These are phyloP conservation scores for Drosophila atripex DNA, from an alignment of 2,888 invertebrate genomes.

Conservation along the genomic window DNA sequence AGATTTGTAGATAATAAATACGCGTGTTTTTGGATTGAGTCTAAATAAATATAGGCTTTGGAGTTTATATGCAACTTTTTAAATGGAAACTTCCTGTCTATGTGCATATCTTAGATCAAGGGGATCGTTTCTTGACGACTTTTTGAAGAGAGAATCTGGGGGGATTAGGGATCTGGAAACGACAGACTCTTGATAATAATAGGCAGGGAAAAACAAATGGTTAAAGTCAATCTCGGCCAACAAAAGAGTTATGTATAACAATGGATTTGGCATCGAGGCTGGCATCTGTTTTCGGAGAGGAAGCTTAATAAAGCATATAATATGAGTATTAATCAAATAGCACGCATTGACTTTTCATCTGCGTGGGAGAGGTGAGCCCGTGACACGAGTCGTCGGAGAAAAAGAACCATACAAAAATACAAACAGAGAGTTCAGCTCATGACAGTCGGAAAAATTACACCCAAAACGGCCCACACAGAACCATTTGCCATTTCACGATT, in stretches of 20 bases:
- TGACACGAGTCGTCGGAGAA: slow-evolving; percentile 19
- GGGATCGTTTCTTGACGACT: not conserved
- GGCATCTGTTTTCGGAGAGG: slow-evolving; percentile 15
- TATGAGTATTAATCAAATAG: slow-evolving; percentile 76
- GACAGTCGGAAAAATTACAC: slow-evolving; percentile 26
- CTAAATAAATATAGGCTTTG: too few relatives aligned
- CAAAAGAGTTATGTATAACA: slow-evolving; percentile 73
- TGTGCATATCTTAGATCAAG: too few relatives aligned
- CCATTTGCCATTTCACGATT: slow-evolving; percentile 43
- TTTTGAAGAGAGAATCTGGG: slow-evolving; percentile 1
- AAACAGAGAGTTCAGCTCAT: slow-evolving; percentile 11
- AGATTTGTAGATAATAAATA: too few relatives aligned
- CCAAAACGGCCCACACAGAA: slow-evolving; percentile 2
- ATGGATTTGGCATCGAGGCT: slow-evolving; percentile 18
- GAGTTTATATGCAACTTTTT: too few relatives aligned
- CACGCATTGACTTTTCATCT: slow-evolving; percentile 74
- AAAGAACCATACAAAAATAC: slow-evolving; percentile 8
- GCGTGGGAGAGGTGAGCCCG: slow-evolving; percentile 24
- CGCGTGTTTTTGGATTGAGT: too few relatives aligned
- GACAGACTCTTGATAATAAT: slow-evolving; percentile 37
- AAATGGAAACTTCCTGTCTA: too few relatives aligned
- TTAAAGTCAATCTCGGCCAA: slow-evolving; percentile 62
- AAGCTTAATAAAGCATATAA: slow-evolving; percentile 77
- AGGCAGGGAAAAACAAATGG: slow-evolving; percentile 62
- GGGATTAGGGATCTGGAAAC: slow-evolving; percentile 44